A percentile compares a stretch with the other conserved stretches of the same genome.
Conservation (phyloP, 2,797 vertebrate species). For the Loriculus beryllinus region DNA sequence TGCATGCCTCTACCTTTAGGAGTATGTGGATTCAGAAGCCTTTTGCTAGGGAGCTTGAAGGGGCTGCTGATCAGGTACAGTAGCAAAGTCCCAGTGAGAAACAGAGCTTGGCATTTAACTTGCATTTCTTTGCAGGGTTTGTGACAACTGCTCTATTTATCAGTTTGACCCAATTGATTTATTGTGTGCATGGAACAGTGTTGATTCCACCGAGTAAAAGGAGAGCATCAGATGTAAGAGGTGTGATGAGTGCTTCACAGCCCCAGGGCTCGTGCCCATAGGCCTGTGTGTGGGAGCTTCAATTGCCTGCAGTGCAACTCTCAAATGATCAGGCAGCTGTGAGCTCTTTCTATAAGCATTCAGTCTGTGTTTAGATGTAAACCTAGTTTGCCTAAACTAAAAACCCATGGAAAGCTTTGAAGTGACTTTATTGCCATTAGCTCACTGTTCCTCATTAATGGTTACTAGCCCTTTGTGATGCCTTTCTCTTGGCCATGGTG, state of each 20-base stretch:
- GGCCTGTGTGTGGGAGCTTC: neutral
- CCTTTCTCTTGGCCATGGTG: constrained; percentile 27
- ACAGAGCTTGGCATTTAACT: neutral
- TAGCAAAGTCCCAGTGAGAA: no score
- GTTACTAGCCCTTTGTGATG: constrained; percentile 33
- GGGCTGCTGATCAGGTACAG: neutral
- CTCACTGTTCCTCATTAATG: constrained; percentile 57
- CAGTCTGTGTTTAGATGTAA: neutral
- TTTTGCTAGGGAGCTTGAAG: neutral
- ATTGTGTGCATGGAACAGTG: rapidly evolving
- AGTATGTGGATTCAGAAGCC: neutral
- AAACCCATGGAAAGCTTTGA: constrained; percentile 37
- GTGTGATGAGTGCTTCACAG: neutral
- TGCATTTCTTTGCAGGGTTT: neutral
- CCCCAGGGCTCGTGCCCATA: neutral
- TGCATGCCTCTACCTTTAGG: rapidly evolving
- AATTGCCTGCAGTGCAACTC: neutral
- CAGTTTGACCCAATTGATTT: neutral
- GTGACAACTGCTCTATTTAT: neutral
- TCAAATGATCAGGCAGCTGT: neutral
- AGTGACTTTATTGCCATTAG: constrained; percentile 56
- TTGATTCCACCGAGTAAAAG: neutral
- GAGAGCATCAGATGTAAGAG: neutral
- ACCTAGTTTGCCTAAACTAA: neutral
- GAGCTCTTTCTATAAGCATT: neutral